Evolutionary conservation across 1,140 invertebrate genomes (phyloP), one percentile per base, ranked within the genome.

Genomic region (Zaprionus kolodkinae): DNA sequence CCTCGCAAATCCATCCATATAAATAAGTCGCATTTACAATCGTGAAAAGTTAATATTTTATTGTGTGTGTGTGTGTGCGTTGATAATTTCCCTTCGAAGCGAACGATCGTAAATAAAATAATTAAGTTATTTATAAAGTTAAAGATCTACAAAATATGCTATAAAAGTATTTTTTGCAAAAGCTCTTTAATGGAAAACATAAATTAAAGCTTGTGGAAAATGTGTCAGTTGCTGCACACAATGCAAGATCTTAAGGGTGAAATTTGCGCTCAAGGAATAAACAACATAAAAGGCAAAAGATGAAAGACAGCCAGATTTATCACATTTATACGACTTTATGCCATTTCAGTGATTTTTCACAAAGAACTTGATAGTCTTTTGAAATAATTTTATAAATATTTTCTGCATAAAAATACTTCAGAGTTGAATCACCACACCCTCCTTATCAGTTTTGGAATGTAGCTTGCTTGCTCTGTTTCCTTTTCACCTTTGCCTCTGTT

Each of bases 1-100:
- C 1, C 68, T 33, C 62, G 54, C 69, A 77, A 73, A 76, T 61
- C 36, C 72, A 79, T 81, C 57, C 48, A 61, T 66, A 66, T 78
- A 66, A 77, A 66, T 62, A 38, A 27, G 69, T 43, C 9, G 55
- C 52, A 36, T 68, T 63, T 68, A 50, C 63, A 55, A 66, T 72
- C 45, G 75, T 79, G 57, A 63, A 52, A 72, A 56, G 48, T 63
- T 40, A 17, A 55, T 77, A 38, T 57, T 17, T 25, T 40, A 45
- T 55, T 40, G 36, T 66, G 10, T 54, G 1, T 66, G 10, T 54
- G 1, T 40, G 36, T 66, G n/a, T 33, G 61, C n/a, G 48, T 54
- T 57, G 52, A 56, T 57, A 35, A 56, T 56, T 55, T 63, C 35
- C 15, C 13, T 17, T 17, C 30, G 33, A 12, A 17, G 12, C 13